These are phyloP conservation scores for Eurytemora carolleeae DNA, from an alignment of 1,140 invertebrate genomes.

Conservation along the genomic window DNA sequence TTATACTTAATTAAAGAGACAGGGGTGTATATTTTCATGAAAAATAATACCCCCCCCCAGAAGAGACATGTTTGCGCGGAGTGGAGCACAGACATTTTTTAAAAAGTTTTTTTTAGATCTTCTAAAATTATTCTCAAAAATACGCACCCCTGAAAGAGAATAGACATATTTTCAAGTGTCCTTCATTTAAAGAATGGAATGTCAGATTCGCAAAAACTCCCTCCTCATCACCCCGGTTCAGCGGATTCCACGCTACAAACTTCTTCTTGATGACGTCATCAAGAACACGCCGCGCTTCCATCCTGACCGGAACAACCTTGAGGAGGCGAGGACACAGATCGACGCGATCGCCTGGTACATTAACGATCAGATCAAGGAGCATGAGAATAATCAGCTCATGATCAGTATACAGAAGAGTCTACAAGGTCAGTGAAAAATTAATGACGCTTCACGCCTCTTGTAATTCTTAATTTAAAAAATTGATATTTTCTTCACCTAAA, in stretches of 20 bases:
- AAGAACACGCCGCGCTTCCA: slow-evolving; percentile 37
- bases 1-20: background rate
- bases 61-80: slow-evolving; percentile 27
- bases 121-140: too few species aligned
- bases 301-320: slow-evolving; percentile 26
- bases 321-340: slow-evolving; percentile 42
- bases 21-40: slow-evolving; percentile 23
- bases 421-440: slow-evolving; percentile 29
- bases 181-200: slow-evolving; percentile 49
- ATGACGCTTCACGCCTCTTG: too few species aligned
- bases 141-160: too few species aligned
- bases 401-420: slow-evolving; percentile 43
- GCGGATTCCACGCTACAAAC: slow-evolving; percentile 43
- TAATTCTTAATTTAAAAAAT: too few species aligned
- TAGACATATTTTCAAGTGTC: slow-evolving; percentile 57
- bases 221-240: slow-evolving; percentile 53
- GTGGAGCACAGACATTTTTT: slow-evolving; percentile 36
- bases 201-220: slow-evolving; percentile 43
- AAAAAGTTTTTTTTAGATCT: slow-evolving; percentile 41
- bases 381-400: slow-evolving; percentile 45
- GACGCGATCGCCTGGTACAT: slow-evolving; percentile 45
- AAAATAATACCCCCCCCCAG: background rate
- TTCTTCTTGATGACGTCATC: slow-evolving; percentile 44
- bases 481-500: too few species aligned
- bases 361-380: slow-evolving; percentile 44